Evolutionary conservation across 2,113 vertebrate species (phyloP), one percentile per base, ranked within the genome.

Genomic region (Paradisaea rubra): DNA sequence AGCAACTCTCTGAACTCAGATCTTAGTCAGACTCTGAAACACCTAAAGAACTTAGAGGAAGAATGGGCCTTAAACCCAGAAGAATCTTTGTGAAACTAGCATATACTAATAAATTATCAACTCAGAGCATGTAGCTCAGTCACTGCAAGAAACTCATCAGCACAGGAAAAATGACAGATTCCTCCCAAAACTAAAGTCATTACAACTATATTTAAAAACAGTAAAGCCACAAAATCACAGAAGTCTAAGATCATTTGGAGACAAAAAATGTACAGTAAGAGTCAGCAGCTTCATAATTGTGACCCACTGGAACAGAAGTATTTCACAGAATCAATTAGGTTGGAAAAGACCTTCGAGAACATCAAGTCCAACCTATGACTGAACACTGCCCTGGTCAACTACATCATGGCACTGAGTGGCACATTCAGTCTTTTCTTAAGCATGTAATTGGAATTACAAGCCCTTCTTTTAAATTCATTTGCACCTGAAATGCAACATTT

Each of bases 31-130:
- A 61, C 13, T 76, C 59, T 25, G 16, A 22, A 20, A 61, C 0
- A 2, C 13, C 23, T 42, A 6, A 66, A 88, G 30, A 66, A 54
- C 13, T 47, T 30, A 39, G 61, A 52, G 7, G 68, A 84, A 71
- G 12, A 63, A 28, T 0, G 0, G 20, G 3, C 5, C 33, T 60
- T 56, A 79, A 49, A 50, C 5, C 10, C 12, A 47, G 7, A 30
- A 77, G 20, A 77, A 39, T n/a, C 13, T 44, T 20, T 49, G 22
- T 65, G 35, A 82, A 86, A 54, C 30, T 37, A 87, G 30, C 25
- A 73, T 25, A 61, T 18, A 54, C 24, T 35, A 41, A 37, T 15
- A 76, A 71, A 90, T 33, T 72, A 54, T 22, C 25, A 54, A 41
- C 10, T 35, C 41, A 37, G 2, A 69, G 28, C 31, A 78, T 11